phyloP scores from a whole-genome alignment of 2,797 vertebrate genomes.

The Phataginus tetradactyla region DNA sequence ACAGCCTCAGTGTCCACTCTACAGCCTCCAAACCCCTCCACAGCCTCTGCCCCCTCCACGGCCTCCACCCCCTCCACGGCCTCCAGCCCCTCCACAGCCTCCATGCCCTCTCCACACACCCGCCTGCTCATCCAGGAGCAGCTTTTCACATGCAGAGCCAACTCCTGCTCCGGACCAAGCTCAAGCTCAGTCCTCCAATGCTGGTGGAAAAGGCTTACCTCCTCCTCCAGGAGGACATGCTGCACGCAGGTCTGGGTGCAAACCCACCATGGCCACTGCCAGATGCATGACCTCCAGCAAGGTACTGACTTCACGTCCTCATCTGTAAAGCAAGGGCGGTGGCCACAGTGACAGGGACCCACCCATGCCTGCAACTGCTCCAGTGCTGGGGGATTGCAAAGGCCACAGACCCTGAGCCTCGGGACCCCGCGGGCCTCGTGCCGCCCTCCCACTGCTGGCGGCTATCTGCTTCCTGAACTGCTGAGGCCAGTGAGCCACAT shows the following conservation, averaged over 20 bases:
- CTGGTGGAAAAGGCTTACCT: rapidly evolving
- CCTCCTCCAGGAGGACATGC: rapidly evolving
- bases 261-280: neutral
- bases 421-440: too few species aligned
- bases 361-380: too few species aligned
- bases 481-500: rapidly evolving
- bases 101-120: rapidly evolving
- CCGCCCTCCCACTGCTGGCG: rapidly evolving
- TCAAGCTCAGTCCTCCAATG: neutral
- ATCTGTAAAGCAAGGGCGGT: neutral
- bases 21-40: too few species aligned
- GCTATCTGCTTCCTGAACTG: rapidly evolving
- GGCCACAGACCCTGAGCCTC: too few species aligned
- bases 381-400: too few species aligned
- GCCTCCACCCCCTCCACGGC: neutral
- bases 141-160: too few species aligned
- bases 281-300: rapidly evolving
- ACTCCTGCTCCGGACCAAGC: neutral
- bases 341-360: too few species aligned
- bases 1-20: neutral
- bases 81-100: too few species aligned
- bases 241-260: too few species aligned
- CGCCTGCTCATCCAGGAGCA: neutral
- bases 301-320: neutral
- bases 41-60: neutral